Percentiles rank a stretch among this genome's conserved stretches.
phyloP scores from a whole-genome alignment of 2,888 invertebrate genomes.

The Corbicula japonica region DNA sequence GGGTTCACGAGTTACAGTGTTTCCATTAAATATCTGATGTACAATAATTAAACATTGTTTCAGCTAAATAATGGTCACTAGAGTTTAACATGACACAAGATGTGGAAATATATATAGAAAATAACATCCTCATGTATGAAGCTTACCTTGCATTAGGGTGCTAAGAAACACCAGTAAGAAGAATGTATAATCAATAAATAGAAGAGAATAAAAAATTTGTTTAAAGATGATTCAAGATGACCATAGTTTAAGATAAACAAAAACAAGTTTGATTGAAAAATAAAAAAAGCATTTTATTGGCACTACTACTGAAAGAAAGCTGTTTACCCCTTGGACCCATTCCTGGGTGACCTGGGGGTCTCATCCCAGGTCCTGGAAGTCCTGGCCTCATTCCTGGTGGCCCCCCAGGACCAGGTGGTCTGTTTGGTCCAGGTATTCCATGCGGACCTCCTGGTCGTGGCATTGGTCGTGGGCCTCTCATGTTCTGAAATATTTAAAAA shows the following conservation, averaged over 20 bases:
- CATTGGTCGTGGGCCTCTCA: conserved; percentile 66
- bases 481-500: conserved; percentile 49
- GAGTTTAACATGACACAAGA: too few relatives aligned
- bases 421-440: conserved; percentile 56
- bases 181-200: not conserved
- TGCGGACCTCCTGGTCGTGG: conserved; percentile 63
- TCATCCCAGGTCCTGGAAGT: conserved; percentile 41
- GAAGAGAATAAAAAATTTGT: not conserved
- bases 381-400: conserved; percentile 27
- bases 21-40: too few relatives aligned
- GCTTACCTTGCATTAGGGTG: too few relatives aligned
- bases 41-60: too few relatives aligned
- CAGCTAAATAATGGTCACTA: too few relatives aligned
- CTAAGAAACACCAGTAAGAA: too few relatives aligned
- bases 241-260: not conserved
- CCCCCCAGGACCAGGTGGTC: conserved; percentile 46
- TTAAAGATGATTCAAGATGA: not conserved
- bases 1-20: too few relatives aligned
- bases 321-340: conserved; percentile 31
- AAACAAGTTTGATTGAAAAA: not conserved
- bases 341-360: conserved; percentile 40
- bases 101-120: too few relatives aligned
- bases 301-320: too few relatives aligned
- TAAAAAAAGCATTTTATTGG: conserved; percentile 9
- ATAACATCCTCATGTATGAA: too few relatives aligned